Base-by-base conservation (phyloP, 2,888 invertebrate genomes). In the Drosophila longiperda region DNA sequence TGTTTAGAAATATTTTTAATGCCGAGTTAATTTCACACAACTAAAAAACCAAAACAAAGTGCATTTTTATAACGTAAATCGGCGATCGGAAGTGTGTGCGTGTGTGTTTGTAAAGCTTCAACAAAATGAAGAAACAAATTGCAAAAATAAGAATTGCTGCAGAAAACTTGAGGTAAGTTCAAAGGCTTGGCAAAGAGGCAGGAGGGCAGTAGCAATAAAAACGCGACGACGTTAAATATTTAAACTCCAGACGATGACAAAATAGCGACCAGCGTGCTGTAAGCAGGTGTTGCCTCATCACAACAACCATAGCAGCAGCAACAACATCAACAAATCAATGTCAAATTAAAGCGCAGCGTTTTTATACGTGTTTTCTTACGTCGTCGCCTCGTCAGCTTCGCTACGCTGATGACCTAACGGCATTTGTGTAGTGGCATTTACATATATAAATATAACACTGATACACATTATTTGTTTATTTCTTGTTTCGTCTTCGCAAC, bases 131-230 rank as follows among this genome's bases (percentile, higher is more conserved):
- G 90, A 93, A 92, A 85, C 93, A 93, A 91, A 92, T 93, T 82
- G 92, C 93, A 60, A 93, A 93, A 92, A 92, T 93, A 45, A 93
- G 93, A 92, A 92, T 92, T 80, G 93, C 92, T 65, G 93, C 93
- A 75, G 93, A 93, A 86, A 93, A 92, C 88, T 88, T 93, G 80
- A 92, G 93, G 93, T 93, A 91, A 91, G 81, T 89, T 82, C 84
- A 88, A 86, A 84, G 87, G 87, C 87, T 78, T 80, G 65, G 66
- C 55, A 42, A 38, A 49, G 42, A 64, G 54, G 45, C 29, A 29
- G 23, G 45, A 20, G 34, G 20, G 49, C 66, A 48, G 60, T 20
- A 65, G 52, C 65, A 50, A n/a, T 59, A 29, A 61, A 66, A 62
- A 75, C 54, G 68, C 54, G 54, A 60, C 71, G 53, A 68, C 60